These are phyloP conservation scores for Montipora capricornis DNA, from an alignment of 64 coral and sea anemone species.

Conservation along the genomic window DNA sequence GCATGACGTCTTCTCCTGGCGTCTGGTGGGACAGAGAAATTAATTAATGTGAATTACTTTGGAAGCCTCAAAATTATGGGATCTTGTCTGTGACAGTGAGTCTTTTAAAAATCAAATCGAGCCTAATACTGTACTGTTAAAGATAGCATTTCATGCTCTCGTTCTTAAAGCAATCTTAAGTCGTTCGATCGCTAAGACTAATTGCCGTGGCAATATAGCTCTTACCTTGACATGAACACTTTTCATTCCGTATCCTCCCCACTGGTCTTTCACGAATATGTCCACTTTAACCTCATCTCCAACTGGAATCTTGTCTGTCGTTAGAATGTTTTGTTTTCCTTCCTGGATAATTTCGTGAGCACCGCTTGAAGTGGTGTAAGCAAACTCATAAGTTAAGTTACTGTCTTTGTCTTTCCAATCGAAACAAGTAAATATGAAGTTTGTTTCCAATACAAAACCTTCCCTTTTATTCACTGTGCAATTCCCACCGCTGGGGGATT, in stretches of 20 bases:
- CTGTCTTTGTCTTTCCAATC: constrained; percentile 55
- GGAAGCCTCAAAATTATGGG: too few species aligned
- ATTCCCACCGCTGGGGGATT: constrained; percentile 45
- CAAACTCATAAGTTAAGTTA: constrained; percentile 38
- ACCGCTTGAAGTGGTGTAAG: constrained; percentile 3
- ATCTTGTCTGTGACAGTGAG: too few species aligned
- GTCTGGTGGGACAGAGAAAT: too few species aligned
- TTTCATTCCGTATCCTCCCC: constrained; percentile 22
- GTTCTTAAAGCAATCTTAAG: too few species aligned
- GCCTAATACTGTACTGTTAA: too few species aligned
- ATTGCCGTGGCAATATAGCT: not conserved
- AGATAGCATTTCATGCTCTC: too few species aligned
- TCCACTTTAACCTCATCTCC: constrained; percentile 35
- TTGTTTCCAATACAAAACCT: constrained; percentile 52
- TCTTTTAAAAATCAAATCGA: too few species aligned
- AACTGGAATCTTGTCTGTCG: constrained; percentile 41
- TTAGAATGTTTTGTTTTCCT: not conserved
- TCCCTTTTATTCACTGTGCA: constrained; percentile 34
- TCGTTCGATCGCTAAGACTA: too few species aligned
- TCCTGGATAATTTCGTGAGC: constrained; percentile 54
- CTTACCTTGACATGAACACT: constrained; percentile 57
- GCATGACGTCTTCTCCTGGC: too few species aligned
- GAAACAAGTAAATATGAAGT: constrained; percentile 59
- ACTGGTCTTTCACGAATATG: constrained; percentile 39
- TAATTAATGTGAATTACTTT: too few species aligned